Base-by-base conservation (phyloP, 2,888 invertebrate genomes). In the Aspidiotus destructor region DNA sequence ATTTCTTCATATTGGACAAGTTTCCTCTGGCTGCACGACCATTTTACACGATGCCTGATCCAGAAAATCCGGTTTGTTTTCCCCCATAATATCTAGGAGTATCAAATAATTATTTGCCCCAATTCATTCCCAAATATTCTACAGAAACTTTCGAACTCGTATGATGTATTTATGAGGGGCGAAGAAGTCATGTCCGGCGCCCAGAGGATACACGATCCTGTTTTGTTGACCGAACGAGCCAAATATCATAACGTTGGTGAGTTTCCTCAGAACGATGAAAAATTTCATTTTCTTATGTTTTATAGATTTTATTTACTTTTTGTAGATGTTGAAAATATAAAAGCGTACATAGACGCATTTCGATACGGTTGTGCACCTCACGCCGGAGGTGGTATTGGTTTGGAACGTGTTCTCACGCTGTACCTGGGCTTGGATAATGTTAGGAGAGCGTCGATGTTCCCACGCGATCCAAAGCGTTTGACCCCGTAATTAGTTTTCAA, bases 121-220 rank as follows among this genome's bases (percentile, higher is more conserved):
- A 28, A 28, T 28, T 28, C 28, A 28, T 5, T 28, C 28, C 28
- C 5, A 28, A 28, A 28, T 52, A 15, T 15, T 13, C 15, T 52
- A 15, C 53, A 52, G 84, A 88, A 85, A 79, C 83, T 84, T 73
- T 96, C 96, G 0, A 99, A 98, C 78, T 97, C 97, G 0, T 98
- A 98, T 76, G 98, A 98, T 77, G 97, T 99, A 92, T 98, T 97
- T 76, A 98, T 98, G 96, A 83, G 98, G 60, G 98, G 98, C 0
- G 98, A 98, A 77, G 98, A 98, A 79, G 97, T 99, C 42, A 79
- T 98, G 71, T 96, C 96, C 70, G 98, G 98, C 0, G 97, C 97
- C 16, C 98, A 98, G 80, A 83, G 98, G 77, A 89, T 99, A 75
- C 98, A 98, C 78, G 97, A 98, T 78, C 87, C 96, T 0, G 87